Conservation (phyloP, 1,140 invertebrate genomes). For the Drosophila oshimai region DNA sequence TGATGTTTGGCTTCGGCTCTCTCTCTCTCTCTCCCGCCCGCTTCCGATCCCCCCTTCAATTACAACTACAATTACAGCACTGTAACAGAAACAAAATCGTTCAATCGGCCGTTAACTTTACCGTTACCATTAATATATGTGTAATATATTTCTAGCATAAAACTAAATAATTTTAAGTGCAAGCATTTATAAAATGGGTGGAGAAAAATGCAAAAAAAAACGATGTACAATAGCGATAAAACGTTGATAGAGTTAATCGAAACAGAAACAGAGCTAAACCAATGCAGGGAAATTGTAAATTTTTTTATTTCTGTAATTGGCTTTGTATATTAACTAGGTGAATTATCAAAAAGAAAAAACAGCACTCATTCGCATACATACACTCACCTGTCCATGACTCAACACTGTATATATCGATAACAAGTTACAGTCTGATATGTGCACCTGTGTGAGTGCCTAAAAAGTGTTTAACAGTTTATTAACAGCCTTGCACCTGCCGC, state of each 20-base stretch:
- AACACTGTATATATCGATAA: constrained; percentile 49
- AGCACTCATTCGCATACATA: constrained; percentile 17
- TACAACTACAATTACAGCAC: constrained; percentile 45
- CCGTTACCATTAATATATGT: constrained; percentile 54
- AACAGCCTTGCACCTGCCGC: constrained; percentile 38
- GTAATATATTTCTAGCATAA: constrained; percentile 69
- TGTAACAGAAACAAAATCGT: constrained; percentile 10
- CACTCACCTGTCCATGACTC: constrained; percentile 21
- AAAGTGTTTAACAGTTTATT: constrained; percentile 34
- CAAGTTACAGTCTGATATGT: constrained; percentile 20
- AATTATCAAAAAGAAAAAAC: not conserved
- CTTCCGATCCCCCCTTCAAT: constrained; percentile 6
- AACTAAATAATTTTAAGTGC: constrained; percentile 72
- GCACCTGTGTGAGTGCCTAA: constrained; percentile 33
- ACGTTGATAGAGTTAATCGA: constrained; percentile 43
- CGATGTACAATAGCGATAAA: constrained; percentile 42
- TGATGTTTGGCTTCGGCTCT: constrained; percentile 10
- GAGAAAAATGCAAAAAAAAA: constrained; percentile 52
- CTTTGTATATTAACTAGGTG: constrained; percentile 63
- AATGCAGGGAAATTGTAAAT: constrained; percentile 39
- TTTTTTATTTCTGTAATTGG: constrained; percentile 58
- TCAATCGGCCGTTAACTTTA: constrained; percentile 46
- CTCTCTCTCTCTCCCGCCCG: not conserved
- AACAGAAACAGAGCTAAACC: constrained; percentile 24
- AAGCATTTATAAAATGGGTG: constrained; percentile 80